Conservation (phyloP, 2,888 invertebrate genomes). For the Drosophila yooni region DNA sequence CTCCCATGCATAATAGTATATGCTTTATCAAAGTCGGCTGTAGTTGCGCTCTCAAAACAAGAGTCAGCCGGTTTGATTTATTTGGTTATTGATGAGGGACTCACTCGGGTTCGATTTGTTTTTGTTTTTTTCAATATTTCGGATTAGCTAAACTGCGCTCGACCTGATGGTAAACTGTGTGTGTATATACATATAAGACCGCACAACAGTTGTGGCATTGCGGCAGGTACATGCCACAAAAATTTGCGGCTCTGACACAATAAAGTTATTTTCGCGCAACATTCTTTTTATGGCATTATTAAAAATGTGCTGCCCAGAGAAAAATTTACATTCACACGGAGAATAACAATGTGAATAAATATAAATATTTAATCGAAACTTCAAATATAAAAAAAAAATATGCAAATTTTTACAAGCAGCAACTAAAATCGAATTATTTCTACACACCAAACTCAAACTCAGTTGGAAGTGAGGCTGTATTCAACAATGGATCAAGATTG, state of each 20-base stretch:
- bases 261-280: not conserved
- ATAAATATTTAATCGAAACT: not conserved
- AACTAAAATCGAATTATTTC: not conserved
- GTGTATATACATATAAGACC: not conserved
- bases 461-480: not conserved
- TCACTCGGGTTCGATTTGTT: not conserved
- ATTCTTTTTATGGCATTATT: not conserved
- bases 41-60: not conserved
- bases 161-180: not conserved
- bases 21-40: not conserved
- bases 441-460: not conserved
- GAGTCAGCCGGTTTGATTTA: not conserved
- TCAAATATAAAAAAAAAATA: not conserved
- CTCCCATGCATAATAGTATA: not conserved
- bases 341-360: not conserved
- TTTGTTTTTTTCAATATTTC: not conserved
- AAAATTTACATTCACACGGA: not conserved
- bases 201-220: not conserved
- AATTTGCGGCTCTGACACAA: not conserved
- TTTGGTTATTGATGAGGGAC: slow-evolving; percentile 1
- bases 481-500: not conserved
- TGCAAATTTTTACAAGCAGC: not conserved
- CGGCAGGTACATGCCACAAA: not conserved
- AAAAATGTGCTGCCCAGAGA: not conserved
- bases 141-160: not conserved